Evolutionary conservation across 2,888 invertebrate species (phyloP), one percentile per base, ranked within the genome.

Genomic region (Ophioninae sp.): DNA sequence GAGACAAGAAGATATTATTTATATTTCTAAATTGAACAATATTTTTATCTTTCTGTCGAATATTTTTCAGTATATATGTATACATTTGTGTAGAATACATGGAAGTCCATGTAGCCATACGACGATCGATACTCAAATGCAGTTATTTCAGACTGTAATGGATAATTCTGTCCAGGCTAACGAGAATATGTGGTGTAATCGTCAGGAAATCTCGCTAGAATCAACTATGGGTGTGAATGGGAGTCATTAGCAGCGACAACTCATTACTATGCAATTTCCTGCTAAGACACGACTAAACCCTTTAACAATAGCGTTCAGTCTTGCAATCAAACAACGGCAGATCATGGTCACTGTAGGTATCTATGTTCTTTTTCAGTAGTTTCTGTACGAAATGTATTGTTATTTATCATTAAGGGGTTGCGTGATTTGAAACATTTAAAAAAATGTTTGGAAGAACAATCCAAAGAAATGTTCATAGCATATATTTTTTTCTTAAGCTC

Each of bases 51-150:
- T 13, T 17, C 50, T 50, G 13, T 50, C 17, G 13, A 8, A 41
- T 41, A 41, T 41, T 7, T 6, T 41, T 41, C 3, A 3, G 6
- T 50, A 50, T 50, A 50, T 50, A 10, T 50, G 2, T 13, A 50
- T 13, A 50, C 13, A 13, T 50, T 50, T 10, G 50, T 17, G 13
- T 50, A 3, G 17, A 50, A 2, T 50, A 50, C 0, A 50, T 17
- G 17, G 17, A 6, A 50, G 50, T 50, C 17, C 50, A 62, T 62
- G 21, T 30, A 30, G 13, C 21, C 13, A 23, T 62, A 23, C 30
- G 10, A 37, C 62, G 62, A 62, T 62, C 30, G 62, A 30, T 62
- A 23, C 13, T 62, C 62, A 62, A 62, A 62, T 62, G 62, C 21
- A 59, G 59, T 21, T 59, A 59, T 37, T 65, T 65, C 37, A 65